Evolutionary conservation across 2,113 vertebrate species (phyloP).

Genomic region (Laticauda colubrina): DNA sequence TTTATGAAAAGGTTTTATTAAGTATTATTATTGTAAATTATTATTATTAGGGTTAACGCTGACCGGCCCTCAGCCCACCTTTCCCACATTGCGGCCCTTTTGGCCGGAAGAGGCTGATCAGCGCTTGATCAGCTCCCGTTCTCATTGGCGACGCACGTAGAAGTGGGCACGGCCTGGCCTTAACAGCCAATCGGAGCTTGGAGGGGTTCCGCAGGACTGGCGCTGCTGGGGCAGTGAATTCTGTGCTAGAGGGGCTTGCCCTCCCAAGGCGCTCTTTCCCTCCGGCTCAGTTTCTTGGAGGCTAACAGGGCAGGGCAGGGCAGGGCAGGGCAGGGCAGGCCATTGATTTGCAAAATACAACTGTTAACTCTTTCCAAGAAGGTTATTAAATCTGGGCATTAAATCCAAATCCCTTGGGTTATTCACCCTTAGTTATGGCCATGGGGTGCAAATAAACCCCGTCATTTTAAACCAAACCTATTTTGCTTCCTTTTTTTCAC

Average conservation of each 20-base stretch:
- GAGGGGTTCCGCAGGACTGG: neutral
- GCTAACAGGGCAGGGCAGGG: neutral
- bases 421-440: neutral
- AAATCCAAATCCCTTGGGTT: neutral
- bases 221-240: neutral
- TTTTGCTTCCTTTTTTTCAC: neutral
- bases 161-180: neutral
- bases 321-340: neutral
- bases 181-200: neutral
- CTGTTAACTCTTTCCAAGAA: neutral
- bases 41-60: neutral
- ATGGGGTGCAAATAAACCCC: neutral
- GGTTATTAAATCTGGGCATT: neutral
- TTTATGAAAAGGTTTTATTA: too few relatives aligned
- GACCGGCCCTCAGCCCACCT: neutral
- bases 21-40: neutral
- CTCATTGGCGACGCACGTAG: neutral
- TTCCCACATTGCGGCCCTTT: neutral
- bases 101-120: neutral
- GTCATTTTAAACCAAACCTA: neutral
- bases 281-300: neutral
- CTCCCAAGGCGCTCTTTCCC: neutral
- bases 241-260: neutral
- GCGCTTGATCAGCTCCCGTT: neutral
- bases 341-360: neutral